These are phyloP conservation scores for Brachionus manjavacas DNA, from an alignment of 1,140 invertebrate species.

Conservation along the genomic window DNA sequence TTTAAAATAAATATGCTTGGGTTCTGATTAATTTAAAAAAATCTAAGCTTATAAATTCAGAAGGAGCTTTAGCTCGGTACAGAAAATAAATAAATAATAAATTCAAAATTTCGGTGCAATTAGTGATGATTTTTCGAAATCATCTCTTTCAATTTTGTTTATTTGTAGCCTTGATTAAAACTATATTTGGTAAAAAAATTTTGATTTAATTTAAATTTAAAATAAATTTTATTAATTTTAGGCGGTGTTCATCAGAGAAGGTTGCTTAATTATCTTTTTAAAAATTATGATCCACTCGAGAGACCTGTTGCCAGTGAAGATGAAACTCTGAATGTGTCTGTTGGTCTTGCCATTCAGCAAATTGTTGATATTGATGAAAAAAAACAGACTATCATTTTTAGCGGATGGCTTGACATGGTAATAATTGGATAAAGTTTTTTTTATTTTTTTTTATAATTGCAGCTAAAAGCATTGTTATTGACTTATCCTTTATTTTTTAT, in stretches of 20 bases:
- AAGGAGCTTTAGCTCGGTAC: no score
- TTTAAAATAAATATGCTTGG: background rate
- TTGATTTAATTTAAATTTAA: background rate
- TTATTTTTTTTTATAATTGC: background rate
- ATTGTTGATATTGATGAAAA: slow-evolving; percentile 66
- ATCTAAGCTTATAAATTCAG: background rate
- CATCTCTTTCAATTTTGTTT: background rate
- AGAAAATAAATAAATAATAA: no score
- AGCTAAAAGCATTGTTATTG: background rate
- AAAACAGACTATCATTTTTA: slow-evolving; percentile 38
- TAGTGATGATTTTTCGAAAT: background rate
- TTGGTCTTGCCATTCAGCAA: slow-evolving; percentile 96
- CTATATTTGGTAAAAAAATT: background rate
- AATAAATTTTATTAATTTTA: background rate
- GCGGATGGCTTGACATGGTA: slow-evolving; percentile 42
- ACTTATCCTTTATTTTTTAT: no score
- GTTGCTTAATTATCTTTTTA: background rate
- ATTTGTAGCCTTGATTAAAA: background rate
- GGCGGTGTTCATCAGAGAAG: slow-evolving; percentile 12
- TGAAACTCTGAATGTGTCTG: slow-evolving; percentile 86
- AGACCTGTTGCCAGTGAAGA: slow-evolving; percentile 93
- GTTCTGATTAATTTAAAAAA: background rate
- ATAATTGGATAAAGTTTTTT: background rate
- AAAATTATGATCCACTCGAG: slow-evolving; percentile 66
- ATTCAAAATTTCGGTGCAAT: background rate